Evolutionary conservation across 2,113 vertebrate species (phyloP).

Genomic region (Caloenas nicobarica): DNA sequence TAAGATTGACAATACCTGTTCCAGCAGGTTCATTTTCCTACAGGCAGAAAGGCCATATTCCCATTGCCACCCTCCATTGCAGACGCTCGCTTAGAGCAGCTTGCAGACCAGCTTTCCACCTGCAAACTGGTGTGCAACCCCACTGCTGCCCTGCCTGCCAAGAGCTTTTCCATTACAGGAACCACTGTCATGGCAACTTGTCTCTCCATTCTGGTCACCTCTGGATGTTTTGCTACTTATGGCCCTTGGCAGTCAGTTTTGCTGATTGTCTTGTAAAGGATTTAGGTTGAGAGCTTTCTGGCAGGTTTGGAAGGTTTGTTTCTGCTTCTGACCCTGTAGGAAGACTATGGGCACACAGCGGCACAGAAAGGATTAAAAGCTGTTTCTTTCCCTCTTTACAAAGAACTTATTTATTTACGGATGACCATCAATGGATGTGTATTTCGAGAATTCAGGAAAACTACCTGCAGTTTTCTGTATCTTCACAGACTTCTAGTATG

Average conservation of each 20-base stretch:
- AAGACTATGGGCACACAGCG: not conserved
- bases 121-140: not conserved
- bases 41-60: not conserved
- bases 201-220: not conserved
- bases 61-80: not conserved
- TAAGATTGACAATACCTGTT: not conserved
- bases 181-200: too few relatives aligned
- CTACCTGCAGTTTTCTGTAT: not conserved
- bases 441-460: not conserved
- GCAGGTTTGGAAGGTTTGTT: not conserved
- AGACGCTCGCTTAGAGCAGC: not conserved
- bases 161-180: not conserved
- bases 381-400: not conserved
- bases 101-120: not conserved
- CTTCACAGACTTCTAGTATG: not conserved
- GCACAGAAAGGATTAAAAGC: not conserved
- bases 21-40: not conserved
- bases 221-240: not conserved
- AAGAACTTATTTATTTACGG: not conserved
- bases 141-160: not conserved
- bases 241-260: not conserved
- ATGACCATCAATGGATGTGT: not conserved
- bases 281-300: not conserved
- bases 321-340: not conserved
- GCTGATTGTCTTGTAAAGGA: not conserved